A percentile compares a stretch with the other conserved stretches of the same genome.
Conservation (phyloP, 2,888 invertebrate species). For the Tetragnatha montana region DNA sequence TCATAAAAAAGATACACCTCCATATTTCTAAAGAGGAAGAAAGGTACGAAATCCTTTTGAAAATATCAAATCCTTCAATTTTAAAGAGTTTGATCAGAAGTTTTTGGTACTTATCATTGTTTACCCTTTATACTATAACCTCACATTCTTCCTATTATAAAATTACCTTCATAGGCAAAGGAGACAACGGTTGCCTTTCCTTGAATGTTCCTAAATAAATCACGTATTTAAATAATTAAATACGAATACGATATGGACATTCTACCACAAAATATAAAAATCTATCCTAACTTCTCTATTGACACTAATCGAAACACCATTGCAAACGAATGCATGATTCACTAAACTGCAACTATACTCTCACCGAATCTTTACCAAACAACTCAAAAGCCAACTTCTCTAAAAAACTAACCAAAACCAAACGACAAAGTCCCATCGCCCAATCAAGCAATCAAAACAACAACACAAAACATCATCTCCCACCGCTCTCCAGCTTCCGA, state of each 20-base stretch:
- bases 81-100: no score
- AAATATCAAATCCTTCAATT: no score
- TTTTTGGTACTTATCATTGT: no score
- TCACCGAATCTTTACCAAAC: not conserved
- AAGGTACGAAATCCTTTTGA: no score
- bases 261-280: not conserved
- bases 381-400: not conserved
- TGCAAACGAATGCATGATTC: not conserved
- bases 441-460: slow-evolving; percentile 28
- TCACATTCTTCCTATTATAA: not conserved
- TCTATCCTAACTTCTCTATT: not conserved
- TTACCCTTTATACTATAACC: no score
- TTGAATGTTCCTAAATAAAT: no score
- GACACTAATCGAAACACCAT: not conserved
- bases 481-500: not conserved
- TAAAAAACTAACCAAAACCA: not conserved
- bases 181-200: no score
- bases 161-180: not conserved
- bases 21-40: no score
- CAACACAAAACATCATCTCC: slow-evolving; percentile 2
- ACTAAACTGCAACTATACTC: not conserved
- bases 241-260: not conserved
- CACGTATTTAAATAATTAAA: not conserved
- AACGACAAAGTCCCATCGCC: slow-evolving; percentile 4
- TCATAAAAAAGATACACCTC: no score